Percentiles rank a stretch among this genome's conserved stretches.
Evolutionary conservation across 2,113 vertebrate species (phyloP).

Genomic region (Amblyornis subalaris): DNA sequence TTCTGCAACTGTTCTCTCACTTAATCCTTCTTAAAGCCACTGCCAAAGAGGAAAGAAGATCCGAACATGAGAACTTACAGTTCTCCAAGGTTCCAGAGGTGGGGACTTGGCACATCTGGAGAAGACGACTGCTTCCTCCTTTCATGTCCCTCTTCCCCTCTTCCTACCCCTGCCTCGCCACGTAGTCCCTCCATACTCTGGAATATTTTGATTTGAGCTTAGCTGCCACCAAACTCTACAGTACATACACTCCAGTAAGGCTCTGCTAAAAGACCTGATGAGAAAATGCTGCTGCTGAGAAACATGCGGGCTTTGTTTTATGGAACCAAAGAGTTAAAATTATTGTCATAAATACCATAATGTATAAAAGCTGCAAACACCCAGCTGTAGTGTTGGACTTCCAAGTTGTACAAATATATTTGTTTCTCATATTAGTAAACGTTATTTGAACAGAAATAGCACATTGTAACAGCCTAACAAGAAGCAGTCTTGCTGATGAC

Average conservation of each 20-base stretch:
- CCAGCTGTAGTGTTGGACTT: slow-evolving; percentile 29
- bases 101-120: background rate
- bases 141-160: background rate
- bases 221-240: background rate
- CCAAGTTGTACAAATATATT: slow-evolving; percentile 42
- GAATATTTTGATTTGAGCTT: background rate
- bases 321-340: slow-evolving; percentile 7
- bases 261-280: background rate
- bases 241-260: background rate
- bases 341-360: slow-evolving; percentile 42
- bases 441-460: slow-evolving; percentile 57
- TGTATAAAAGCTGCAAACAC: slow-evolving; percentile 44
- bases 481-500: slow-evolving; percentile 49
- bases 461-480: slow-evolving; percentile 57
- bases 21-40: background rate
- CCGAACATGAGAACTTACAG: background rate
- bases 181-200: background rate
- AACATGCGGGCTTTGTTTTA: slow-evolving; percentile 2
- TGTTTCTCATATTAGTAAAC: slow-evolving; percentile 34
- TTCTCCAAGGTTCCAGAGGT: background rate
- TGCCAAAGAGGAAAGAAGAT: background rate
- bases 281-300: slow-evolving; percentile 11
- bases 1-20: background rate
- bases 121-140: background rate
- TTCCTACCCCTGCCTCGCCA: background rate